Evolutionary conservation across 2,888 invertebrate genomes (phyloP), one percentile per base, ranked within the genome.

Genomic region (Belgica antarctica): DNA sequence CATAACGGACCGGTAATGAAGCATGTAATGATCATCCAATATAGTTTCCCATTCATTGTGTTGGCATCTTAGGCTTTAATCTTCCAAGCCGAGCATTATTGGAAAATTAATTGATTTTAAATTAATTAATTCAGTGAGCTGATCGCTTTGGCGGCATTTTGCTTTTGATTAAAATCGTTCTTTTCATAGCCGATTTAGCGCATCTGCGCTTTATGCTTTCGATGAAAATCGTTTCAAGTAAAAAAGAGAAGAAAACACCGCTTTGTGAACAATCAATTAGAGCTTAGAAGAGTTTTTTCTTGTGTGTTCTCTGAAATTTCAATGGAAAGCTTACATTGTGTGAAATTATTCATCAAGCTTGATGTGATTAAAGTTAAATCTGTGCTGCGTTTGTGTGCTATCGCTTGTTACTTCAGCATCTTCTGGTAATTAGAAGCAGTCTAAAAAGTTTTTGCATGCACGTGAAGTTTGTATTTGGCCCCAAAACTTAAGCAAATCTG

Each of bases 101-200:
- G 59, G 47, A 57, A 68, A 68, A 68, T 68, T 68, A 68, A 68
- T 68, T 57, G 68, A 68, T 47, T 68, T 68, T 57, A 68, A 68
- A 68, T 68, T 31, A 68, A 57, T 57, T 52, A 68, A 68, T 68
- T 52, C 68, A 68, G 31, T 57, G 68, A 57, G 52, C 63, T 41
- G 7, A 24, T n/a, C 46, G 59, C 8, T 24, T 24, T 22, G 22
- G 17, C 27, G 25, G 59, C 25, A 3, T 22, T 59, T 25, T 8
- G 10, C n/a, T 27, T 59, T 27, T 59, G 59, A 59, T 27, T 3
- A 19, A 27, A 27, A 27, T 59, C 59, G 4, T 52, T 52, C 52
- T 52, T 22, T 52, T 17, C 52, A 52, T 52, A 17, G 52, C 12
- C 52, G 52, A 52, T 52, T 52, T 52, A 52, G 52, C 52, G 52